Base-by-base conservation (phyloP, 2,888 invertebrate species). In the Didymodactylos carnosus region DNA sequence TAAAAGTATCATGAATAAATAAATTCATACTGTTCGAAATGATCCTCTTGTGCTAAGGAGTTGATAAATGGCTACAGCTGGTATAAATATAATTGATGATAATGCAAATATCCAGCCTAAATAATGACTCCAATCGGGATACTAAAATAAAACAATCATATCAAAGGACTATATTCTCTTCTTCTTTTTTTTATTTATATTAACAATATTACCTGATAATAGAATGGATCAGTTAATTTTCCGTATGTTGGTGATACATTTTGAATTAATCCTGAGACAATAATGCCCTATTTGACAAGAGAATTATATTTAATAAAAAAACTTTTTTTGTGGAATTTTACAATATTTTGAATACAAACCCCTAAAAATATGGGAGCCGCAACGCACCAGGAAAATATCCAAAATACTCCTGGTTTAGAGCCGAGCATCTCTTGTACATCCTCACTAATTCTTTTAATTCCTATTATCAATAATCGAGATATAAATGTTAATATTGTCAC, bases 371-470 rank as follows among this genome's bases (percentile, higher is more conserved):
- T 84, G 0, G 97, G 97, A 0, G 94, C 95, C 3, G 91, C 88
- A 80, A 91, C 92, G 78, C 90, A 88, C 95, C 97, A 98, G 83
- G 95, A 95, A 40, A 94, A 88, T 76, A 90, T 87, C 97, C 97
- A 98, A 84, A 95, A 98, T 71, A 88, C 82, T 14, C 95, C 94
- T 0, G 97, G 95, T 0, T 89, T 86, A 82, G 92, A 92, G 39
- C 95, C 95, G 77, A 97, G 90, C 97, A 98, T 98, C 81, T 93
- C 91, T 77, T 90, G 88, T 79, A 98, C 94, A 81, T 98, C 94
- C 76, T 89, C 89, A 79, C 91, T 91, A 83, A 97, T 94, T 73
- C 93, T 87, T 79, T 92, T 89, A 0, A 91, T 90, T 35, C 94
- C 92, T 91, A 73, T 27, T 6, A 71, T 19, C 35, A 35, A 41